Evolutionary conservation across 2,113 vertebrate genomes (phyloP).

Genomic region (Erinaceus europaeus): DNA sequence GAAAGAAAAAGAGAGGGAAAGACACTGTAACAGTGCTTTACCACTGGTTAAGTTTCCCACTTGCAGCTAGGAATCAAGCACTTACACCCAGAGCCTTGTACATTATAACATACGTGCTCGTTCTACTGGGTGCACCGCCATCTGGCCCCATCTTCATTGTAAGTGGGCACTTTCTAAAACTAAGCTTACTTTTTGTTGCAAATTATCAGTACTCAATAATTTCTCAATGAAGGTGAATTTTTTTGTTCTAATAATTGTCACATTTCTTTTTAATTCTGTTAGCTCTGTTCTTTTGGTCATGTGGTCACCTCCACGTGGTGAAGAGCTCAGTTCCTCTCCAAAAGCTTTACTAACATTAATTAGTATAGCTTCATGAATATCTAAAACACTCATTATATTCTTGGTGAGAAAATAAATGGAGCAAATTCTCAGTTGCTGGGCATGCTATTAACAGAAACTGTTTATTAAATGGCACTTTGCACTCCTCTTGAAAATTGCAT

Average conservation of each 20-base stretch:
- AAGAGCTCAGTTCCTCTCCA: background rate
- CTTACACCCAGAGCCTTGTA: too few species aligned
- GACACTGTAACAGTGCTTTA: too few species aligned
- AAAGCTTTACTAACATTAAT: background rate
- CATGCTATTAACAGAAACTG: slow-evolving; percentile 9
- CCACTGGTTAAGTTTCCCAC: too few species aligned
- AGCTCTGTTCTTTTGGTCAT: background rate
- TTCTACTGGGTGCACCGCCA: too few species aligned
- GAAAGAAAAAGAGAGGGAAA: too few species aligned
- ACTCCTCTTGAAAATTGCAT: slow-evolving; percentile 24
- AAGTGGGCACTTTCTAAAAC: background rate
- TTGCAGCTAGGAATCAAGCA: too few species aligned
- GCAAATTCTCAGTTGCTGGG: slow-evolving; percentile 22
- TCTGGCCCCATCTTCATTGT: too few species aligned
- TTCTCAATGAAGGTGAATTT: background rate
- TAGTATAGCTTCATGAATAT: background rate
- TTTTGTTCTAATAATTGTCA: background rate
- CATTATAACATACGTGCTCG: too few species aligned
- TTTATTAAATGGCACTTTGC: slow-evolving; percentile 44
- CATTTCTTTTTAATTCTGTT: background rate
- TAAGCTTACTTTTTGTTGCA: background rate
- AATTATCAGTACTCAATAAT: background rate
- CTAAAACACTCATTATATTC: background rate
- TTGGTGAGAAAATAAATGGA: slow-evolving; percentile 30
- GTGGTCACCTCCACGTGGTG: background rate